Conservation (phyloP, 2,797 vertebrate species). For the Agapornis canus region DNA sequence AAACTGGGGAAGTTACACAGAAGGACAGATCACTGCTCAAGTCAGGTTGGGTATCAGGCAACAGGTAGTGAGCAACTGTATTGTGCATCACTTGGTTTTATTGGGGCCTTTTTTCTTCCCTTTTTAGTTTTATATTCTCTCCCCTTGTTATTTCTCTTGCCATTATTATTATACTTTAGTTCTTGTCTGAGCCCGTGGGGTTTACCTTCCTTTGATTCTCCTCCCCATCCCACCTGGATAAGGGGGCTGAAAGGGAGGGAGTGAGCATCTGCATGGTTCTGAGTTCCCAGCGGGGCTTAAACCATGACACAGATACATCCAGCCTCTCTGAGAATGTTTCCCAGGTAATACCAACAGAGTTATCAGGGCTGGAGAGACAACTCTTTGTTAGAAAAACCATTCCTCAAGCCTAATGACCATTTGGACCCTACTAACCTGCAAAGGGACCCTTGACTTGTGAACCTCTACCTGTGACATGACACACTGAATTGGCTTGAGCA, state of each 20-base stretch:
- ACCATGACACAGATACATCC: not conserved
- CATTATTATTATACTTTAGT: not conserved
- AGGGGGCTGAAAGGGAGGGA: not conserved
- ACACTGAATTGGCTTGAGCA: not conserved
- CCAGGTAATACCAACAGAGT: not conserved
- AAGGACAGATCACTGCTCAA: not conserved
- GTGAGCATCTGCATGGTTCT: not conserved
- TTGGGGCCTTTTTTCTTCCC: not conserved
- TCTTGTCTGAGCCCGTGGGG: not conserved
- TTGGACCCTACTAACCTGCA: not conserved
- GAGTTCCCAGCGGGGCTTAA: not conserved
- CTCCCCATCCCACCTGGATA: not conserved
- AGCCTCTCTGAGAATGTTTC: not conserved
- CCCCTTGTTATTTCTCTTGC: not conserved
- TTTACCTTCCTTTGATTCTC: not conserved
- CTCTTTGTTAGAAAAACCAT: not conserved
- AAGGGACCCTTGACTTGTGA: not conserved
- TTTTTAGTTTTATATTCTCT: not conserved
- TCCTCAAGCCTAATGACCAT: not conserved
- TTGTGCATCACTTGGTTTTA: not conserved
- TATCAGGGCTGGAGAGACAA: not conserved
- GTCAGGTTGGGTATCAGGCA: not conserved
- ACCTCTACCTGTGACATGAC: not conserved
- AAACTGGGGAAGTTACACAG: not conserved
- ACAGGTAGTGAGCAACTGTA: not conserved